Conservation (phyloP, 2,888 invertebrate genomes). For the Cetonia aurata region DNA sequence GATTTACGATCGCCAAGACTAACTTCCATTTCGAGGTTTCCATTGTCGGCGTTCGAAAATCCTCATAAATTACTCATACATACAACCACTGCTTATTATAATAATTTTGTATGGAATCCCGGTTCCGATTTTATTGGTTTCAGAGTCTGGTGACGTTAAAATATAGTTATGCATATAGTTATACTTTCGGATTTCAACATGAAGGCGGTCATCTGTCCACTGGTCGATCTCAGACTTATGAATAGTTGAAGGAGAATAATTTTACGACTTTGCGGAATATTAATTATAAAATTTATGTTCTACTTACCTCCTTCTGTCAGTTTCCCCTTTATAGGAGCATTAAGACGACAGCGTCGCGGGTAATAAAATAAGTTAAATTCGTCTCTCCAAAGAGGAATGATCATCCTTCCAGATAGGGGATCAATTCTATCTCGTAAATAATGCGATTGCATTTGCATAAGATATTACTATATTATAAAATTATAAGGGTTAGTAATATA, state of each 20-base stretch:
- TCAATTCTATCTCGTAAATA: no score
- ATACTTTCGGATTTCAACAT: constrained; percentile 19
- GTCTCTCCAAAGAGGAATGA: no score
- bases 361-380: no score
- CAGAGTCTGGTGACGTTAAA: constrained; percentile 55
- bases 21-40: constrained; percentile 33
- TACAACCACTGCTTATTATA: constrained; percentile 60
- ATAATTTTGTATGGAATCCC: constrained; percentile 58
- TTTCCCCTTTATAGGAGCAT: constrained; percentile 1
- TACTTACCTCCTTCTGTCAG: constrained; percentile 14
- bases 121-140: constrained; percentile 57
- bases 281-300: constrained; percentile 44
- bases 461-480: no score
- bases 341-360: background rate
- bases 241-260: constrained; percentile 26
- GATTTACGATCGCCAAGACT: constrained; percentile 19
- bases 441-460: no score
- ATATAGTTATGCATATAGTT: constrained; percentile 42
- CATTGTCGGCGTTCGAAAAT: constrained; percentile 50
- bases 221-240: constrained; percentile 6
- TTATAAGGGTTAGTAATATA: no score
- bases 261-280: constrained; percentile 46
- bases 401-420: no score
- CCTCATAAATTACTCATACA: constrained; percentile 56
- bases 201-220: background rate